Conservation (phyloP, 2,113 vertebrate species). For the Chloropsis hardwickii region DNA sequence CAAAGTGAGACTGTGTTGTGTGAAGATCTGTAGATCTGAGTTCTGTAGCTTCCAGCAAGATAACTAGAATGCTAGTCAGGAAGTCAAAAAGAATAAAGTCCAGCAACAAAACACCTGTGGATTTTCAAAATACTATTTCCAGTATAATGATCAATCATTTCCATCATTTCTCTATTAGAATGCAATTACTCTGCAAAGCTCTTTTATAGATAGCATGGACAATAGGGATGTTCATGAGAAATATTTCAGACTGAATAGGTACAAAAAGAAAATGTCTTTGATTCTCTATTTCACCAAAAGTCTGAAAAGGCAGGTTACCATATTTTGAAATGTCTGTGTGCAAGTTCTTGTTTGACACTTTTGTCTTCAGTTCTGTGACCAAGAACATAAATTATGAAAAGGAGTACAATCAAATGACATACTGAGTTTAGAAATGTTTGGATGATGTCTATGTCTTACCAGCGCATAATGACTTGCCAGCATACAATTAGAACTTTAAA, state of each 20-base stretch:
- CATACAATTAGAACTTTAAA: constrained; percentile 29
- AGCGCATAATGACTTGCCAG: not conserved
- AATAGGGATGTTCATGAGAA: not conserved
- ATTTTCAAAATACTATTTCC: not conserved
- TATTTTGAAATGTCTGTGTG: not conserved
- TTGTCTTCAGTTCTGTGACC: not conserved
- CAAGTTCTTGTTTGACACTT: not conserved
- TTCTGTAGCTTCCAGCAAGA: not conserved
- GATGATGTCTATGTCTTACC: not conserved
- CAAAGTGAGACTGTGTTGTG: not conserved
- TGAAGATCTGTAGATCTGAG: not conserved
- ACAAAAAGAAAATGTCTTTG: not conserved
- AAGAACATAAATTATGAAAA: not conserved
- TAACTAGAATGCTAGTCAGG: not conserved
- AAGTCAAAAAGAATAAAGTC: not conserved
- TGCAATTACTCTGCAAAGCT: not conserved
- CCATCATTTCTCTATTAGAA: not conserved
- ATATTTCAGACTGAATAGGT: not conserved
- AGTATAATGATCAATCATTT: not conserved
- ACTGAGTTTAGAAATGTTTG: not conserved
- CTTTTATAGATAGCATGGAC: not conserved
- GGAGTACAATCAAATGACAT: not conserved
- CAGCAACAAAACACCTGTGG: not conserved
- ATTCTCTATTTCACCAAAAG: not conserved
- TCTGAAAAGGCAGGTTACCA: not conserved